Percentiles rank a stretch among this genome's conserved stretches.
These are phyloP conservation scores for Eupithecia abbreviata DNA, from an alignment of 2,888 invertebrate genomes.

Conservation along the genomic window DNA sequence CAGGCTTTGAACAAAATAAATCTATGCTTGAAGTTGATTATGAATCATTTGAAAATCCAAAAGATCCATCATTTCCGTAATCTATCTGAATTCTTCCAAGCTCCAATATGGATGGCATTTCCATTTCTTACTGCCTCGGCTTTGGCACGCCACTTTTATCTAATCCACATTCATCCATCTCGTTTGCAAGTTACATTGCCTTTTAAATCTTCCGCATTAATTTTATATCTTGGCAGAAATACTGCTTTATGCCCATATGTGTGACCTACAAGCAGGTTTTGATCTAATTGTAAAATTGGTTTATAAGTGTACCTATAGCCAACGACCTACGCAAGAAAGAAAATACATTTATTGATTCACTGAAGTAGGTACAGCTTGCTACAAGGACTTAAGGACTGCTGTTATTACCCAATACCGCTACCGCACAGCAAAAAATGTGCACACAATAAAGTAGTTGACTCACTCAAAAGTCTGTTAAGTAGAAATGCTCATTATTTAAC, in stretches of 20 bases:
- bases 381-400: too few relatives aligned
- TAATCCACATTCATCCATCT: constrained; percentile 38
- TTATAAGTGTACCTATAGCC: neutral
- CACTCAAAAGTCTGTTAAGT: neutral
- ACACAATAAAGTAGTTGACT: neutral
- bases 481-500: constrained; percentile 6
- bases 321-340: neutral
- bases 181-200: constrained; percentile 34
- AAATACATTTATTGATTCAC: too few relatives aligned
- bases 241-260: neutral
- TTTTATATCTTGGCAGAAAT: constrained; percentile 18
- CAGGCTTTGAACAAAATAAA: too few relatives aligned
- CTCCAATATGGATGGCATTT: constrained; percentile 26
- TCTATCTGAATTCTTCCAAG: constrained; percentile 29
- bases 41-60: constrained; percentile 17
- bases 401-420: too few relatives aligned
- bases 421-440: neutral
- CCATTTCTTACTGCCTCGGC: constrained; percentile 31
- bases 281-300: neutral
- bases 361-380: too few relatives aligned
- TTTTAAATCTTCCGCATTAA: constrained; percentile 30
- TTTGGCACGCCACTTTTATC: constrained; percentile 36
- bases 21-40: constrained; percentile 23
- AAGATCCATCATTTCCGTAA: constrained; percentile 34
- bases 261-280: neutral